Percentiles rank a stretch among this genome's conserved stretches.
Evolutionary conservation across 1,140 invertebrate species (phyloP).

Genomic region (Tribolium madens): DNA sequence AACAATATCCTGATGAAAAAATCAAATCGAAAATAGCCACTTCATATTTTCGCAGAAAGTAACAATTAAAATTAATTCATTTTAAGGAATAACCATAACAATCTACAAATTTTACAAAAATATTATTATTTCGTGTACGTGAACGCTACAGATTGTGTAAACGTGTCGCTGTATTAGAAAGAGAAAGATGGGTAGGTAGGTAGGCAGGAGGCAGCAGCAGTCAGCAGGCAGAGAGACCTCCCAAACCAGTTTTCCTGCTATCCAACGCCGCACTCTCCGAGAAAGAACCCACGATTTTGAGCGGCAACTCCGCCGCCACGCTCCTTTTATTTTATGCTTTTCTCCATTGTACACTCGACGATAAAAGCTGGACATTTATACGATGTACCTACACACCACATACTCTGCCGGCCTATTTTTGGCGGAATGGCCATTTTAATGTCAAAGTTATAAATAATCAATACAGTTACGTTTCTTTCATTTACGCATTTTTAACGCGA

Average conservation of each 20-base stretch:
- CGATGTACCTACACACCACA: not conserved
- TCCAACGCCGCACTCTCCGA: conserved; percentile 9
- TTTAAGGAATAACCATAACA: not conserved
- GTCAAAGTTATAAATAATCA: not conserved
- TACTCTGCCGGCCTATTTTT: not conserved
- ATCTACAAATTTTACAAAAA: not conserved
- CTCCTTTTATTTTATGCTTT: conserved; percentile 47
- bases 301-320: conserved; percentile 40
- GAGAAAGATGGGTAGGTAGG: conserved; percentile 20
- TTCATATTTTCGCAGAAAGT: not conserved
- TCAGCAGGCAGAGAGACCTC: conserved; percentile 32
- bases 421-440: conserved; percentile 1
- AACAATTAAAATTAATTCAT: not conserved
- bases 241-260: conserved; percentile 43
- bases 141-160: not conserved
- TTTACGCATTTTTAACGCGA: not conserved
- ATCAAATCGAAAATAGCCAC: not conserved
- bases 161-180: conserved; percentile 25
- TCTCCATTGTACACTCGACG: conserved; percentile 39
- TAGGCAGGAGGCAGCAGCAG: conserved; percentile 19
- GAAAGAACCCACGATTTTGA: conserved; percentile 27
- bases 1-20: not conserved
- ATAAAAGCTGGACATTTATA: conserved; percentile 1
- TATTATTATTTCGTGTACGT: conserved; percentile 8
- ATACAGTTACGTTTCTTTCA: not conserved